Percentiles rank a stretch among this genome's conserved stretches.
Conservation (phyloP, 2,888 invertebrate genomes). For the Pseudoips prasinana region DNA sequence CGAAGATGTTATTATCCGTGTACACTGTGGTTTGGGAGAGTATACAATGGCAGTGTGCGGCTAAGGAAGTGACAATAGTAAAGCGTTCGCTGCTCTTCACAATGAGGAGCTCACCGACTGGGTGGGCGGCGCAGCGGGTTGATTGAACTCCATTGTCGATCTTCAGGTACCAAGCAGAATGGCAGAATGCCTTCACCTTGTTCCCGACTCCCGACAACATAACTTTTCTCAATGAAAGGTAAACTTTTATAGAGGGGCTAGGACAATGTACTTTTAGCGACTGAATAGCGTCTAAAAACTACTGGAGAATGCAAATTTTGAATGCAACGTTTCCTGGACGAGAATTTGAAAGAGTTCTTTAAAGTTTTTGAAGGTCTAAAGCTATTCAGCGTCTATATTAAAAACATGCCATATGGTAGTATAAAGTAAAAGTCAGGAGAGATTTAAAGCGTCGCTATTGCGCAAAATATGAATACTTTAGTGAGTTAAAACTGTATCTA, state of each 20-base stretch:
- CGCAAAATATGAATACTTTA: slow-evolving; percentile 36
- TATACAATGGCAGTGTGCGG: slow-evolving; percentile 14
- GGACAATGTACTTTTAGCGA: slow-evolving; percentile 49
- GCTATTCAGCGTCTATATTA: too few species aligned
- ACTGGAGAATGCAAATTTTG: slow-evolving; percentile 48
- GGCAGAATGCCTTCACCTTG: slow-evolving; percentile 47
- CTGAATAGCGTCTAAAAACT: slow-evolving; percentile 49
- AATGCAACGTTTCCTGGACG: slow-evolving; percentile 44
- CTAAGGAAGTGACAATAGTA: slow-evolving; percentile 64
- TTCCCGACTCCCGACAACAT: slow-evolving; percentile 33
- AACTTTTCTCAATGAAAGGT: slow-evolving; percentile 39
- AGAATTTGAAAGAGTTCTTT: slow-evolving; percentile 41
- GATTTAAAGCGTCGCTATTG: not conserved
- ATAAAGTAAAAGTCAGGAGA: too few species aligned
- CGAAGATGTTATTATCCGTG: too few species aligned
- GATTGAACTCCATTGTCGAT: slow-evolving; percentile 74
- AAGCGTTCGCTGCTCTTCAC: slow-evolving; percentile 55
- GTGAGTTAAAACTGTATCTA: slow-evolving; percentile 49
- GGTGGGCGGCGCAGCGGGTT: slow-evolving; percentile 69
- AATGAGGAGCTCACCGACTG: slow-evolving; percentile 51
- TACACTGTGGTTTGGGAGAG: slow-evolving; percentile 6
- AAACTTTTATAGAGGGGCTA: slow-evolving; percentile 39
- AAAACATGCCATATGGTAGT: too few species aligned
- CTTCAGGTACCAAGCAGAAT: slow-evolving; percentile 52
- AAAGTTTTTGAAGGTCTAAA: slow-evolving; percentile 25